Evolutionary conservation across 1,140 invertebrate species (phyloP).

Genomic region (Cardiocondyla obscurior): DNA sequence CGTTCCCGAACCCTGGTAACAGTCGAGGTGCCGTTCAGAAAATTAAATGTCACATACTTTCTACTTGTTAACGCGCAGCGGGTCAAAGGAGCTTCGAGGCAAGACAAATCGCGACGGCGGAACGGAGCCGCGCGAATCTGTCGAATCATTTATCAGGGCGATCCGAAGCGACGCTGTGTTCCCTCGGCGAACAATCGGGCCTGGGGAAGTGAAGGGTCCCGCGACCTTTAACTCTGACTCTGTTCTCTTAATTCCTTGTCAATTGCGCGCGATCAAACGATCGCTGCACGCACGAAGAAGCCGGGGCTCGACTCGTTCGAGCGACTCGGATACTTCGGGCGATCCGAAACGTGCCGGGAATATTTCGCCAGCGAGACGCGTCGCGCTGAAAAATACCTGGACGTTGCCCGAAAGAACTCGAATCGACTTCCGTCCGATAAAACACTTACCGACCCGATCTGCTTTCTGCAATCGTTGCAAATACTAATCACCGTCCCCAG

Average conservation of each 20-base stretch:
- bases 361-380: constrained; percentile 16
- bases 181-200: constrained; percentile 45
- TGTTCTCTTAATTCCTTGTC: constrained; percentile 55
- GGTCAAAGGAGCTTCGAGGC: background rate
- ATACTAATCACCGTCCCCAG: background rate
- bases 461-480: background rate
- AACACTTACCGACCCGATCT: constrained; percentile 21
- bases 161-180: constrained; percentile 19
- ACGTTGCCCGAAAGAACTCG: background rate
- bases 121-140: background rate
- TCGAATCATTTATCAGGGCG: constrained; percentile 30
- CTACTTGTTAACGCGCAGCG: background rate
- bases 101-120: background rate
- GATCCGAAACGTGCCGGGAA: constrained; percentile 53
- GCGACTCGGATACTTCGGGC: constrained; percentile 44
- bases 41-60: background rate
- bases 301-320: constrained; percentile 18
- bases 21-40: background rate
- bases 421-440: constrained; percentile 37
- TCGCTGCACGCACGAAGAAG: constrained; percentile 35
- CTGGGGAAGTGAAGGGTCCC: constrained; percentile 15
- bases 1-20: too few species aligned
- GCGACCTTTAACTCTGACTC: constrained; percentile 21
- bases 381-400: constrained; percentile 42
- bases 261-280: constrained; percentile 50